Evolutionary conservation across 2,113 vertebrate genomes (phyloP).

Genomic region (Atlantisia rogersi): DNA sequence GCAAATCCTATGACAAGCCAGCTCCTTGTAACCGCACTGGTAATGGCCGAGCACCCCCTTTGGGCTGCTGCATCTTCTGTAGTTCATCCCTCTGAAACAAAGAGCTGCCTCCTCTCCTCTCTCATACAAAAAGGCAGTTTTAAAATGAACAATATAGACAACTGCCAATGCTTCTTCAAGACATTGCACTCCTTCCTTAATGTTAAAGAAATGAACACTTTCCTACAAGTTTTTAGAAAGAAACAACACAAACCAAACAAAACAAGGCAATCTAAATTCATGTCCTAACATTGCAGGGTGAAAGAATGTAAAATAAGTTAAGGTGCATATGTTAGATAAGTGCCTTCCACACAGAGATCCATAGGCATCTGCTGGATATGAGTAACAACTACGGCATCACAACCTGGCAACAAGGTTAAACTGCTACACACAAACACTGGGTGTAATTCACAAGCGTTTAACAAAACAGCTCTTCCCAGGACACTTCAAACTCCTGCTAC

Average conservation of each 20-base stretch:
- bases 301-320: neutral
- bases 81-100: neutral
- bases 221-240: neutral
- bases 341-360: neutral
- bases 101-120: neutral
- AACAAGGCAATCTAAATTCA: neutral
- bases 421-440: neutral
- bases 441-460: rapidly evolving
- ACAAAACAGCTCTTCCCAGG: neutral
- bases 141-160: neutral
- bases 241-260: too few relatives aligned
- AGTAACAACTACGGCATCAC: neutral
- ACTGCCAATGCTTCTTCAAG: neutral
- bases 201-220: neutral
- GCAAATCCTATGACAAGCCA: neutral
- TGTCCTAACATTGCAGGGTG: neutral
- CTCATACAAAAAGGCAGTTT: neutral
- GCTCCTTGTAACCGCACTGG: neutral
- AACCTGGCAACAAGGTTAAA: neutral
- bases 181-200: neutral
- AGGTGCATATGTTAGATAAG: neutral
- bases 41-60: neutral
- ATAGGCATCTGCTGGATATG: neutral
- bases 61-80: neutral
- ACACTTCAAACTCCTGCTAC: neutral